Percentiles rank a stretch among this genome's conserved stretches.
phyloP scores from a whole-genome alignment of 2,797 vertebrate species.

The Chiroxiphia lanceolata region DNA sequence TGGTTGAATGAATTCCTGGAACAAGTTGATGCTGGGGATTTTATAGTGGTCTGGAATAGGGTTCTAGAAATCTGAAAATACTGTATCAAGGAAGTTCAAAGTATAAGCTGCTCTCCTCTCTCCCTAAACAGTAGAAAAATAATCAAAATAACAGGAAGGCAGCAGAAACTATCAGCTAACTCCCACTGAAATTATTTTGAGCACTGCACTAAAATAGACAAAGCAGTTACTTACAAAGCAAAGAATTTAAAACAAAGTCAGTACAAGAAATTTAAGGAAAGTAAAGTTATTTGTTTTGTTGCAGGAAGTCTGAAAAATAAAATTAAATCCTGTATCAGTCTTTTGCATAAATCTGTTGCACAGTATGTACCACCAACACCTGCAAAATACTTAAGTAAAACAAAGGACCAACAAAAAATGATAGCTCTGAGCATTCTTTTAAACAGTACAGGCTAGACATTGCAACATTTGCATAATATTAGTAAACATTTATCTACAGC shows the following conservation, averaged over 20 bases:
- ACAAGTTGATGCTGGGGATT: neutral
- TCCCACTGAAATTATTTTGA: slow-evolving; percentile 69
- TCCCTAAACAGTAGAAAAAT: slow-evolving; percentile 28
- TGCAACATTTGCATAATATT: neutral
- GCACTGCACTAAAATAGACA: slow-evolving; percentile 39
- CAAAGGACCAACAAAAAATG: neutral
- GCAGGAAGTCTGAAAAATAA: slow-evolving; percentile 12
- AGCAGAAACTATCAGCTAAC: slow-evolving; percentile 56
- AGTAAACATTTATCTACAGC: neutral
- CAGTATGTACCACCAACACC: neutral
- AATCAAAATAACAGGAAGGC: slow-evolving; percentile 55
- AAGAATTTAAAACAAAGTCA: slow-evolving; percentile 15
- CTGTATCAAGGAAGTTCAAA: neutral
- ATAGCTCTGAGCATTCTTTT: neutral
- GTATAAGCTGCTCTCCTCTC: neutral
- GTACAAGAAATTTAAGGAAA: neutral
- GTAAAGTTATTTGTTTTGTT: slow-evolving; percentile 1
- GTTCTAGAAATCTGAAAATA: slow-evolving; percentile 11
- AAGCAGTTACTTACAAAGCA: slow-evolving; percentile 17
- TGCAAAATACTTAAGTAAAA: slow-evolving; percentile 12
- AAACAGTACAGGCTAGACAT: neutral
- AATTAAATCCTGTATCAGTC: neutral
- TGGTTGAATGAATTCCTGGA: neutral
- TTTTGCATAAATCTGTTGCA: neutral
- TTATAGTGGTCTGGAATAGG: neutral